Evolutionary conservation across 92 coral and sea anemone genomes (phyloP), one percentile per base, ranked within the genome.

Genomic region (Pocillopora grandis): DNA sequence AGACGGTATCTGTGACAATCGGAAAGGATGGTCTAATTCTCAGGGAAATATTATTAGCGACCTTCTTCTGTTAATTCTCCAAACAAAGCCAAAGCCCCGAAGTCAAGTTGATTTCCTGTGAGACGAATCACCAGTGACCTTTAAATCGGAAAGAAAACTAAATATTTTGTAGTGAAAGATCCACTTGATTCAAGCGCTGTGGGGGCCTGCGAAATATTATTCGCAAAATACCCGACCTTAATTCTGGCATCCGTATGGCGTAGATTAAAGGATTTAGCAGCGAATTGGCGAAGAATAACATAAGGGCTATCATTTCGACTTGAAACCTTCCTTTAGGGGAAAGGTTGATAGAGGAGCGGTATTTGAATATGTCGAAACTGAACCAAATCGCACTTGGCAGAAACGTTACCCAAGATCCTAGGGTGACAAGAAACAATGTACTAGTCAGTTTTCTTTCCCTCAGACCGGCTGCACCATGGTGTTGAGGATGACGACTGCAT

Each of bases 201-300:
- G 19, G 58, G 33, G 2, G 3, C 59, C 16, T 61, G 58, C 35
- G 9, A 20, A 77, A 60, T 61, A 71, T 42, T 3, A 77, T 16
- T 18, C n/a, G 55, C 60, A 31, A 65, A 19, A 77, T 5, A 19
- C 70, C 70, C 2, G 70, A 56, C 17, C 70, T 37, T 9, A 77
- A 18, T 77, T 9, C 72, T 67, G 72, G 72, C 52, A 67, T 31
- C 37, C 49, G 52, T 48, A 67, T 23, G 49, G 72, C 5, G 52
- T 68, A 80, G 42, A 80, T 80, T 1, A 70, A 3, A 2, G 76
- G 84, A 70, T 80, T 80, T 0, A 48, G 67, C 2, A 80, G 18
- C 76, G 84, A 80, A 58, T 69, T 80, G 13, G 76, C 76, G 12
- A 80, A 18, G 67, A 80, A 69, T 27, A 58, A 14, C 42, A 58